These are phyloP conservation scores for Arvicanthis niloticus DNA, from an alignment of 2,113 vertebrate species.

Conservation along the genomic window DNA sequence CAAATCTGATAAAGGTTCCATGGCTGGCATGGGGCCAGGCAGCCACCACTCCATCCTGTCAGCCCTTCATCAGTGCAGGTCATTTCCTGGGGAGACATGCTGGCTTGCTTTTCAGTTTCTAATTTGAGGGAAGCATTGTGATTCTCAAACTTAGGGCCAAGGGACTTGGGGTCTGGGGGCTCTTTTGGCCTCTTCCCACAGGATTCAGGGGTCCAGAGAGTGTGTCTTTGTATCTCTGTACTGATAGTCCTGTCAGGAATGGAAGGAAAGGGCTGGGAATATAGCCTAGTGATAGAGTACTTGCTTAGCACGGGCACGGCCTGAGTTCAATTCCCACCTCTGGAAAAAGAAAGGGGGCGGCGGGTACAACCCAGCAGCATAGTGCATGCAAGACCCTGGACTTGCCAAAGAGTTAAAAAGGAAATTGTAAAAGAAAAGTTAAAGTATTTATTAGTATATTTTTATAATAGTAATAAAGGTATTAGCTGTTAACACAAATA, in stretches of 20 bases:
- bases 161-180: background rate
- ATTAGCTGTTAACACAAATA: background rate
- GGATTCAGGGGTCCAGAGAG: background rate
- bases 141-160: background rate
- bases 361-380: too few relatives aligned
- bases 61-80: background rate
- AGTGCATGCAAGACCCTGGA: too few relatives aligned
- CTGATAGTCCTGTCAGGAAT: background rate
- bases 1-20: background rate
- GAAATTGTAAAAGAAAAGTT: background rate
- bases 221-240: background rate
- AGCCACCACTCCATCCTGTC: too few relatives aligned
- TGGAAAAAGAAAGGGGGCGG: background rate
- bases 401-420: background rate
- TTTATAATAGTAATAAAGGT: background rate
- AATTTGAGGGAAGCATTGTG: background rate
- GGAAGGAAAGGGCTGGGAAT: background rate
- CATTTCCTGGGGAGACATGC: background rate
- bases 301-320: background rate
- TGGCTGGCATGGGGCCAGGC: background rate
- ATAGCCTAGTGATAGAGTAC: background rate
- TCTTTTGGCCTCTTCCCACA: background rate
- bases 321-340: background rate
- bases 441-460: background rate
- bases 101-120: too few relatives aligned